Evolutionary conservation across 2,797 vertebrate species (phyloP).

Genomic region (Enteromius treurensis): DNA sequence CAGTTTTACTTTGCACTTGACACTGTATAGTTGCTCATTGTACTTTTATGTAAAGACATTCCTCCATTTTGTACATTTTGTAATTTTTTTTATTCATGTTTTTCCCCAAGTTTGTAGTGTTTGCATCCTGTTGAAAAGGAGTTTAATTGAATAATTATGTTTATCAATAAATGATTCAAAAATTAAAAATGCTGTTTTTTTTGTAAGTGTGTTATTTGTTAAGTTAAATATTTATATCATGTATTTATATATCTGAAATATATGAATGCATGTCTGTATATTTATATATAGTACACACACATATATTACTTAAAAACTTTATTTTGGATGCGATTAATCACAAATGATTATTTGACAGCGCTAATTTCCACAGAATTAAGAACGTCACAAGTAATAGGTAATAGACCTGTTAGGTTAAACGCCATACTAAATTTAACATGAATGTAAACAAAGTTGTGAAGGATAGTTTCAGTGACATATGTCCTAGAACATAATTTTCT

Average conservation of each 20-base stretch:
- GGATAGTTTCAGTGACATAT: neutral
- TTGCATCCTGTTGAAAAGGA: neutral
- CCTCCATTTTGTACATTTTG: conserved; percentile 34
- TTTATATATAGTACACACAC: no score
- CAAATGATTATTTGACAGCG: no score
- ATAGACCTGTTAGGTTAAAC: neutral
- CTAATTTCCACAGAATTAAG: neutral
- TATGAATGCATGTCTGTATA: no score
- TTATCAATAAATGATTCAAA: neutral
- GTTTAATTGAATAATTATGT: neutral
- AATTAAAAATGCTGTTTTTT: neutral
- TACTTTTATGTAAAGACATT: conserved; percentile 50
- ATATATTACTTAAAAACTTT: no score
- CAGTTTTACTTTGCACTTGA: conserved; percentile 10
- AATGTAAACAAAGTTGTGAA: neutral
- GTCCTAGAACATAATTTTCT: neutral
- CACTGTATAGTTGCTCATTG: neutral
- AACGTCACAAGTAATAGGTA: neutral
- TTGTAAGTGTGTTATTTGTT: neutral
- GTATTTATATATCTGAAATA: no score
- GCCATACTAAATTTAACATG: neutral
- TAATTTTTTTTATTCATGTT: conserved; percentile 1
- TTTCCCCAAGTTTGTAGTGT: neutral
- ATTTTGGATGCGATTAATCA: no score
- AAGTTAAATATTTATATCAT: neutral